These are phyloP conservation scores for Ypsolopha scabrella DNA, from an alignment of 2,888 invertebrate genomes.

Conservation along the genomic window DNA sequence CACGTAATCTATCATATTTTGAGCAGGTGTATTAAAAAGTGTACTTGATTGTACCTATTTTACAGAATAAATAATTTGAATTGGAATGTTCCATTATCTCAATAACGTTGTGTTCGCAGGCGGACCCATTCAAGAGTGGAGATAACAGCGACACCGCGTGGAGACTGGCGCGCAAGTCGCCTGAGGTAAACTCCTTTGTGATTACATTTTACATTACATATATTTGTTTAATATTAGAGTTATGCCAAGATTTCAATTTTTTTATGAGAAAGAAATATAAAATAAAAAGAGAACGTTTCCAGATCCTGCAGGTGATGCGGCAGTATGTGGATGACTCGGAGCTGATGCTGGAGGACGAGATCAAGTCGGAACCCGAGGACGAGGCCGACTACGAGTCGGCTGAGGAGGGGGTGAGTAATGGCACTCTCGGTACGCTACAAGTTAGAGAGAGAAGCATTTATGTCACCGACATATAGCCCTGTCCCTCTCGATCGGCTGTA, in stretches of 20 bases:
- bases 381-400: slow-evolving; percentile 59
- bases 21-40: too few relatives aligned
- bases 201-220: background rate
- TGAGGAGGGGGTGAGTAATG: slow-evolving; percentile 46
- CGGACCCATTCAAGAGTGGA: slow-evolving; percentile 34
- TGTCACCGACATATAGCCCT: too few relatives aligned
- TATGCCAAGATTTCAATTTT: background rate
- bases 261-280: background rate
- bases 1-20: too few relatives aligned
- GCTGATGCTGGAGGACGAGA: slow-evolving; percentile 26
- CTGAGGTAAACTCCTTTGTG: slow-evolving; percentile 9
- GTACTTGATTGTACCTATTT: too few relatives aligned
- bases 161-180: slow-evolving; percentile 30
- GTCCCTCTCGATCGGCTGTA: too few relatives aligned
- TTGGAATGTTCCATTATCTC: background rate
- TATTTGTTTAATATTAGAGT: background rate
- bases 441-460: slow-evolving; percentile 3
- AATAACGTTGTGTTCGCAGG: slow-evolving; percentile 20
- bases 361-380: slow-evolving; percentile 49
- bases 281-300: background rate
- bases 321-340: slow-evolving; percentile 12
- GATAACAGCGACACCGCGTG: slow-evolving; percentile 30
- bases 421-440: background rate
- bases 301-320: slow-evolving; percentile 20
- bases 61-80: too few relatives aligned